Conservation (phyloP, 2,888 invertebrate genomes). For the Trissoscelio sp. region DNA sequence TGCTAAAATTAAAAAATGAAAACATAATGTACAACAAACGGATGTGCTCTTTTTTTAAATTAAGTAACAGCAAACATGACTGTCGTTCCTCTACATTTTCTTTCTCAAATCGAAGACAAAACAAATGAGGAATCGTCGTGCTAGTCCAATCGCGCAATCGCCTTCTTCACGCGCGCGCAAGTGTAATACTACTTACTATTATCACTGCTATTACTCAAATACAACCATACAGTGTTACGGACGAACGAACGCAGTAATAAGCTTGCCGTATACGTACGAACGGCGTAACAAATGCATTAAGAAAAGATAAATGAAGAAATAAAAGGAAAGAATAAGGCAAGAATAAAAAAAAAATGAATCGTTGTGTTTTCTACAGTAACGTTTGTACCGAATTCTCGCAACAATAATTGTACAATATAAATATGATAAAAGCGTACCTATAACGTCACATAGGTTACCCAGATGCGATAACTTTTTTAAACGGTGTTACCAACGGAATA, state of each 20-base stretch:
- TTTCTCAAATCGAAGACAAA: neutral
- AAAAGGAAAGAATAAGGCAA: conserved; percentile 64
- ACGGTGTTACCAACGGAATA: conserved; percentile 76
- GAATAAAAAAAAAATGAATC: conserved; percentile 73
- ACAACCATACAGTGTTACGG: conserved; percentile 70
- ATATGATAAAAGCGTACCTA: conserved; percentile 79
- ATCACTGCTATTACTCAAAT: conserved; percentile 59
- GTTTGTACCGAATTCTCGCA: conserved; percentile 83
- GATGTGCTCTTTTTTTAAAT: too few species aligned
- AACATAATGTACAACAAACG: too few species aligned
- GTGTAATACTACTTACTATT: conserved; percentile 54
- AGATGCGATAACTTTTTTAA: conserved; percentile 83
- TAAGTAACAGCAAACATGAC: too few species aligned
- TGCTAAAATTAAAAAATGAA: too few species aligned
- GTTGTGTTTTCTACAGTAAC: conserved; percentile 83
- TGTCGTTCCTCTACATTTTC: neutral
- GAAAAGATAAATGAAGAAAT: conserved; percentile 68
- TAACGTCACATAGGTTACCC: conserved; percentile 80
- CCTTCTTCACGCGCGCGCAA: conserved; percentile 58
- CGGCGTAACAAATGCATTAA: conserved; percentile 71
- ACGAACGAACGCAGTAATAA: conserved; percentile 76
- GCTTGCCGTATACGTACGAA: conserved; percentile 77
- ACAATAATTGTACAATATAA: conserved; percentile 82
- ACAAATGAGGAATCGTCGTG: conserved; percentile 50
- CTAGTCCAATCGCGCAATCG: conserved; percentile 61